Base-by-base conservation (phyloP, 2,888 invertebrate genomes). In the Ceramica pisi region DNA sequence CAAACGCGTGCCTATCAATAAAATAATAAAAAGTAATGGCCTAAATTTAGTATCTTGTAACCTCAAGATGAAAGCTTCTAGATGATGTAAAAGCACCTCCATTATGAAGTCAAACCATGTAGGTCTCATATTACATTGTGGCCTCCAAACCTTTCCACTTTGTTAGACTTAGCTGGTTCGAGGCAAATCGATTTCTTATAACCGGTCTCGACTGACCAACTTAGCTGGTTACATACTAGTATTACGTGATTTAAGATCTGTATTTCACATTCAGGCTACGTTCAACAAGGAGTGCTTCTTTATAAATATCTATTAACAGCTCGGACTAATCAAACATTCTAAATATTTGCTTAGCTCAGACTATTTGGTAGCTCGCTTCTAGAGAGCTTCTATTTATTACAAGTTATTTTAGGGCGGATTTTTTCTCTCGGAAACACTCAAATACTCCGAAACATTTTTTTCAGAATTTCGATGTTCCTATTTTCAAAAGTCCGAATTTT, bases 351-450 rank as follows among this genome's bases (percentile, higher is more conserved):
- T 56, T 12, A 23, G 53, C 16, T 64, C 14, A 60, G 55, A 60
- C 50, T 64, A 56, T 62, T 65, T 41, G 67, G 46, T 31, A 72
- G 38, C 60, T 35, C 12, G 41, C 26, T 51, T 67, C 31, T 26
- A 38, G 41, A 35, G 2, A 2, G n/a, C n/a, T n/a, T n/a, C n/a
- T 55, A 67, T 56, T 44, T 60, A 67, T 64, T 63, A 44, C 19
- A 12, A 63, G 23, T 55, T 51, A 61, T 64, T 44, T 64, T 46
- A 64, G n/a, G n/a, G n/a, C n/a, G n/a, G 61, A 50, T 70, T 70
- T n/a, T 55, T 44, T 46, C 16, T 51, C 46, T 31, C 12, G 9
- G 26, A n/a, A n/a, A n/a, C n/a, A n/a, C n/a, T n/a, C n/a, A n/a
- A n/a, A n/a, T n/a, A n/a, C n/a, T n/a, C n/a, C n/a, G n/a, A n/a